Evolutionary conservation across 2,113 vertebrate genomes (phyloP), one percentile per base, ranked within the genome.

Genomic region (Brachionichthys hirsutus): DNA sequence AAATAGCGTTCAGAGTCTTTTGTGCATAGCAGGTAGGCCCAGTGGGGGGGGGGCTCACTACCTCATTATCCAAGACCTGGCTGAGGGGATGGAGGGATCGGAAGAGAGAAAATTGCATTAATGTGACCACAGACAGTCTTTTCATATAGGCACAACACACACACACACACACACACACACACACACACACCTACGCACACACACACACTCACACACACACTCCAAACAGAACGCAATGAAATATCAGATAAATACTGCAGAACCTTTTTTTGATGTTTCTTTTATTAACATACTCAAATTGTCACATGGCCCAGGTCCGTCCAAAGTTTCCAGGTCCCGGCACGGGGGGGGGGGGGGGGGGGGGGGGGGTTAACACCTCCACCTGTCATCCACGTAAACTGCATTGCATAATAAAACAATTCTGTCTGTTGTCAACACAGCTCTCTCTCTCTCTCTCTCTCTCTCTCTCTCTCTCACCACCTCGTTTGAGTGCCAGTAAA

Each of bases 1-100:
- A 92, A 91, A 92, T 92, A 92, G 90, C 85, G 42, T 84, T 86
- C 82, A 55, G 76, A 81, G 84, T 81, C 87, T 88, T 91, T 89
- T 89, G 86, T 87, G 89, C 86, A 80, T 80, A 81, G 85, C 92
- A 92, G 90, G 91, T 92, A 90, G 85, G 84, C 88, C 89, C 88
- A 54, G 81, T 74, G 82, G 84, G 73, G 54, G 46, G 64, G 51
- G 78, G 42, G 69, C 62, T 83, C 69, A 16, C 76, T 69, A 71
- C 76, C 87, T 89, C 87, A 89, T 89, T 89, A 89, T 89, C 85
- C 77, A 71, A 82, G 79, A 65, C 82, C 65, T 82, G 82, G 78
- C 82, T 73, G 63, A 78, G 71, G 77, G 78, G 78, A 86, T 40
- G 72, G 70, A 87, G 78, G 83, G 82, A 83, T 83, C 47, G 71